phyloP scores from a whole-genome alignment of 2,113 vertebrate genomes.

The Entelurus aequoreus region DNA sequence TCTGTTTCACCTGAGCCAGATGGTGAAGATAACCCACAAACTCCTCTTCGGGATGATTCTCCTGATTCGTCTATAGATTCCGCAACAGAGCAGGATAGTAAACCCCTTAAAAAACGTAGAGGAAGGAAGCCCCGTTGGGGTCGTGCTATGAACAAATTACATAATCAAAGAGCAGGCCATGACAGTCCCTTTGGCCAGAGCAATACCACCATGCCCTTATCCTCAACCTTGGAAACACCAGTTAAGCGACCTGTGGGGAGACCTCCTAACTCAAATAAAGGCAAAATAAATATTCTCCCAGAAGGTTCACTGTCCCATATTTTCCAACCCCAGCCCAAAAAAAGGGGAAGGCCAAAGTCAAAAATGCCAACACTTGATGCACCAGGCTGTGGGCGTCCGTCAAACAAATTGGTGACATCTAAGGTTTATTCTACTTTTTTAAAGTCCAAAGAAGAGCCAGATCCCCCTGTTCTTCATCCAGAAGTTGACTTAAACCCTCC shows the following conservation, averaged over 20 bases:
- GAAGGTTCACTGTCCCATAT: constrained; percentile 57
- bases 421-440: constrained; percentile 89
- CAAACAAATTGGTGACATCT: constrained; percentile 82
- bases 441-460: constrained; percentile 90
- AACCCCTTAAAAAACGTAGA: constrained; percentile 89
- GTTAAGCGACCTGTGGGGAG: constrained; percentile 71
- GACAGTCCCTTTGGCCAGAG: constrained; percentile 51
- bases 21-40: constrained; percentile 42
- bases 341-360: constrained; percentile 86
- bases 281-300: constrained; percentile 52
- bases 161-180: constrained; percentile 46
- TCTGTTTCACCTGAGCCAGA: constrained; percentile 56
- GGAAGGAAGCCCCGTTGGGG: constrained; percentile 89
- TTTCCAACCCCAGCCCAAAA: constrained; percentile 67
- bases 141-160: constrained; percentile 74
- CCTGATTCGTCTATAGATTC: constrained; percentile 67
- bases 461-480: constrained; percentile 92
- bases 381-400: constrained; percentile 74
- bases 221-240: constrained; percentile 50
- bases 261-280: constrained; percentile 70
- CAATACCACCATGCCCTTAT: constrained; percentile 56
- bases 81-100: constrained; percentile 77
- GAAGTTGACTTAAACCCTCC: constrained; percentile 89
- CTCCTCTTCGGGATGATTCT: constrained; percentile 64
- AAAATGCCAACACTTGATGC: constrained; percentile 93